A percentile compares a stretch with the other conserved stretches of the same genome.
Evolutionary conservation across 2,797 vertebrate species (phyloP).

Genomic region (Rhynchotus rufescens): DNA sequence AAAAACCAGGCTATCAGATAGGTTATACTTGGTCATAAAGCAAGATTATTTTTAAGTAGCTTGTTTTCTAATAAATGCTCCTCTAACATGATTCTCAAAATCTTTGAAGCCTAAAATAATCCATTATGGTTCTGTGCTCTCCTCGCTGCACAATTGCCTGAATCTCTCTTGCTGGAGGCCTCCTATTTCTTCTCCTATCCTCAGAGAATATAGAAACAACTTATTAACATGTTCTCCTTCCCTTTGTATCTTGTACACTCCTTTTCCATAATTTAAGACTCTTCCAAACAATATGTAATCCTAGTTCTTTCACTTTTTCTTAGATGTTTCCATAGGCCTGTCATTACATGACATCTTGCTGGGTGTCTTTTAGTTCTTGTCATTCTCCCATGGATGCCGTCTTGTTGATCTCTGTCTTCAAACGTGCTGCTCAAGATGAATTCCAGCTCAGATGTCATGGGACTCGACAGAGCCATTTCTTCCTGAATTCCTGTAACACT

Average conservation of each 20-base stretch:
- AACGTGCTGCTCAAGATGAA: not conserved
- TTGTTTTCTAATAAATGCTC: conserved; percentile 9
- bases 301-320: not conserved
- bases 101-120: not conserved
- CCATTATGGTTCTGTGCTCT: not conserved
- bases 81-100: not conserved
- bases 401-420: not conserved
- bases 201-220: not conserved
- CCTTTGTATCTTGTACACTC: not conserved
- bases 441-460: not conserved
- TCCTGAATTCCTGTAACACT: not conserved
- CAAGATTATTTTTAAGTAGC: not conserved
- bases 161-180: not conserved
- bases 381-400: accelerated
- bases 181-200: not conserved
- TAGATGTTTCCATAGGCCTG: not conserved
- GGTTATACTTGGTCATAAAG: not conserved
- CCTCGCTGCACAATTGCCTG: not conserved
- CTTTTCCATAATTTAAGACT: not conserved
- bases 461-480: not conserved
- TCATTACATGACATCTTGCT: not conserved
- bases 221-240: not conserved
- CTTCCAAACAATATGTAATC: not conserved
- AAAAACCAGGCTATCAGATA: not conserved
- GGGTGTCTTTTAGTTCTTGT: not conserved